phyloP scores from a whole-genome alignment of 2,797 vertebrate genomes.

The Poecilia gillii region DNA sequence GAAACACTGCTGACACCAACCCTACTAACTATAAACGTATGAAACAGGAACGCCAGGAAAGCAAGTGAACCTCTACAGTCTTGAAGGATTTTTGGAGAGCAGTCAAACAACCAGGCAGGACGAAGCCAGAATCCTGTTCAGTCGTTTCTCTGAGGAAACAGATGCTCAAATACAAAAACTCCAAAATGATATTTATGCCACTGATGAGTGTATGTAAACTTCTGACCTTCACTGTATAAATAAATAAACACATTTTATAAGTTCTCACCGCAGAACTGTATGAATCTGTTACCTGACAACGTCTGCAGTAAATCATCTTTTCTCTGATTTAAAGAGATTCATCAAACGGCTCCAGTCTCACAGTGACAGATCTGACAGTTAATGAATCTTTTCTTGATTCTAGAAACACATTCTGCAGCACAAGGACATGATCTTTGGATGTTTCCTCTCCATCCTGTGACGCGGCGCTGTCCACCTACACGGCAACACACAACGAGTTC shows the following conservation, averaged over 20 bases:
- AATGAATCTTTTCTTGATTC: neutral
- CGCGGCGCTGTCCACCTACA: constrained; percentile 39
- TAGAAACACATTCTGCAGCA: neutral
- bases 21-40: neutral
- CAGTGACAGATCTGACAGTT: neutral
- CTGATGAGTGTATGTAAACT: neutral
- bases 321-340: neutral
- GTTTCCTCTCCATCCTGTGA: neutral
- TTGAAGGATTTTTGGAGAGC: neutral
- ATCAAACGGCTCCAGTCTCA: neutral
- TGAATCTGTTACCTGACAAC: neutral
- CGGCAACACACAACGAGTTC: neutral
- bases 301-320: neutral
- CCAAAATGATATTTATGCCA: neutral
- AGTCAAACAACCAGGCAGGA: neutral
- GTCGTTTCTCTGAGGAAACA: neutral
- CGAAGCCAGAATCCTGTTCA: neutral
- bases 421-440: neutral
- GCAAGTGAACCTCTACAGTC: neutral
- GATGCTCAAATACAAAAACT: neutral
- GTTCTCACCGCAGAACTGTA: neutral
- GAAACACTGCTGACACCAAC: neutral
- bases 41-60: neutral
- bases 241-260: neutral
- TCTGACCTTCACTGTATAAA: neutral